A percentile compares a stretch with the other conserved stretches of the same genome.
phyloP scores from a whole-genome alignment of 2,888 invertebrate genomes.

The Aspidiotus rigidus region DNA sequence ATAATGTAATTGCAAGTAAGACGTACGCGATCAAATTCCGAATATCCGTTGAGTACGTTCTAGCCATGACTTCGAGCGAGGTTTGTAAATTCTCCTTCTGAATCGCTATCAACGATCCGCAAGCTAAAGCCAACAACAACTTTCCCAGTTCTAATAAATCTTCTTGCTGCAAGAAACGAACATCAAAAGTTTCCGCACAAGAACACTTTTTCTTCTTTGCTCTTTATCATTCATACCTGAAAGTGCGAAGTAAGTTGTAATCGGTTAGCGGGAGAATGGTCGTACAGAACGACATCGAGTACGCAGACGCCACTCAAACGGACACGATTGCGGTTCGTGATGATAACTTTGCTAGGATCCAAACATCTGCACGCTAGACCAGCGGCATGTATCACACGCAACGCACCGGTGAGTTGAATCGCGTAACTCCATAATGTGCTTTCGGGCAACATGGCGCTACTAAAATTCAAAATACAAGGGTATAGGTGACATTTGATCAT shows the following conservation, averaged over 20 bases:
- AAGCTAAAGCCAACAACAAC: slow-evolving; percentile 83
- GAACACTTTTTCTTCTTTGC: neutral
- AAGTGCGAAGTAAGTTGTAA: slow-evolving; percentile 60
- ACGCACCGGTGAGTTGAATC: slow-evolving; percentile 82
- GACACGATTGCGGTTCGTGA: slow-evolving; percentile 62
- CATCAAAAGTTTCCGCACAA: neutral
- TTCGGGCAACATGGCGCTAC: slow-evolving; percentile 69
- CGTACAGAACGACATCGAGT: slow-evolving; percentile 68
- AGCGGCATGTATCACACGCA: slow-evolving; percentile 78
- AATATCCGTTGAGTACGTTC: slow-evolving; percentile 87
- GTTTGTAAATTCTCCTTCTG: slow-evolving; percentile 78
- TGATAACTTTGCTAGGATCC: slow-evolving; percentile 85
- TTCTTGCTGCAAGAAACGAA: slow-evolving; percentile 58
- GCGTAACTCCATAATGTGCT: slow-evolving; percentile 89
- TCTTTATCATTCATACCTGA: slow-evolving; percentile 43
- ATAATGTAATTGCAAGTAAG: neutral
- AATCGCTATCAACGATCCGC: slow-evolving; percentile 78
- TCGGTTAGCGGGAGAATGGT: slow-evolving; percentile 59
- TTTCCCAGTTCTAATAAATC: slow-evolving; percentile 86
- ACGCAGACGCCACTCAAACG: slow-evolving; percentile 73
- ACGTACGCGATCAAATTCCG: slow-evolving; percentile 85
- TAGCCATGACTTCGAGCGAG: slow-evolving; percentile 77
- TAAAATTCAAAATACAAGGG: slow-evolving; percentile 37
- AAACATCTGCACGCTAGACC: slow-evolving; percentile 71
- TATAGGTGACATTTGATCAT: too few relatives aligned